Conservation (phyloP, 2,797 vertebrate genomes). For the Smutsia temminckii region DNA sequence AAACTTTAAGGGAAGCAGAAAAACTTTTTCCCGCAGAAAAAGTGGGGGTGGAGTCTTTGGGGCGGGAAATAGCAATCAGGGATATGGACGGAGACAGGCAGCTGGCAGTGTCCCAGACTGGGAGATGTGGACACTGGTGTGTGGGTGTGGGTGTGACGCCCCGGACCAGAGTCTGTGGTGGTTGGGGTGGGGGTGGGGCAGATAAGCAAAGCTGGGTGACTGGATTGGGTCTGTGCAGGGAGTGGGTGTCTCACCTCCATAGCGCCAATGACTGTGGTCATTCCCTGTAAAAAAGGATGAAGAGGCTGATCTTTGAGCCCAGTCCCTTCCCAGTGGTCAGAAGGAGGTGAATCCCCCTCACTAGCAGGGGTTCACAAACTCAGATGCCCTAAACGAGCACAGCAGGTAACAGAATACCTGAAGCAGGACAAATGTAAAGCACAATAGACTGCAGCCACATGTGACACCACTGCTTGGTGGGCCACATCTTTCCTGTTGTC, state of each 20-base stretch:
- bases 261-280: constrained; percentile 68
- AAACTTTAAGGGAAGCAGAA: not conserved
- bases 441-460: not conserved
- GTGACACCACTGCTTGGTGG: not conserved
- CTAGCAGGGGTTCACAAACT: not conserved
- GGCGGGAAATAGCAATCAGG: constrained; percentile 11
- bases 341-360: not conserved
- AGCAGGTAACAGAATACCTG: not conserved
- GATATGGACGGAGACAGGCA: not conserved
- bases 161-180: not conserved
- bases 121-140: not conserved
- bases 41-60: not conserved
- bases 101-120: not conserved
- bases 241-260: constrained; percentile 70
- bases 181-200: not conserved
- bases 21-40: not conserved
- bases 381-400: not conserved
- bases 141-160: not conserved
- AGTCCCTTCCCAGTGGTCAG: not conserved
- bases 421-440: not conserved
- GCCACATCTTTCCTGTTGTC: not conserved
- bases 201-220: not conserved
- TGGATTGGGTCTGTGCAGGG: not conserved
- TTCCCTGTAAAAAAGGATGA: constrained; percentile 54
- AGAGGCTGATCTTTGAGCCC: not conserved